phyloP scores from a whole-genome alignment of 1,140 invertebrate species.

The Hycleus cichorii region DNA sequence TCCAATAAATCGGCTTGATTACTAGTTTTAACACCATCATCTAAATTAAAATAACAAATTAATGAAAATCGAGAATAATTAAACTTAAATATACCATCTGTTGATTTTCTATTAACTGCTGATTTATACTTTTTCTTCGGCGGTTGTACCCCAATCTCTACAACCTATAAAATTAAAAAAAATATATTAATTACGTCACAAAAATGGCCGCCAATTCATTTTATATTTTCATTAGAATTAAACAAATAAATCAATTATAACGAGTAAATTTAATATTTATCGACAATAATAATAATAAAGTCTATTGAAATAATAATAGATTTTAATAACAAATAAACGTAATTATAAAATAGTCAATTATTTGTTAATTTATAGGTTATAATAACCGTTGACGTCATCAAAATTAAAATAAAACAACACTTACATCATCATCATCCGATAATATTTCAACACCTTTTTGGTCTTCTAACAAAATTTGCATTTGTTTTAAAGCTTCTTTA shows the following conservation, averaged over 20 bases:
- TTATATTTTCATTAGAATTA: no score
- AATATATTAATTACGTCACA: background rate
- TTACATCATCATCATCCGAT: constrained; percentile 31
- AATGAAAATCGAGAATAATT: background rate
- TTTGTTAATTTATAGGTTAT: no score
- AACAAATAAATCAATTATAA: no score
- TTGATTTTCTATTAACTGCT: constrained; percentile 32
- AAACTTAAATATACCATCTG: constrained; percentile 26
- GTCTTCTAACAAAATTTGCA: constrained; percentile 31
- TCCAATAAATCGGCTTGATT: constrained; percentile 28
- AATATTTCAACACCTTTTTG: constrained; percentile 28
- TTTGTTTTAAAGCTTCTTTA: constrained; percentile 37
- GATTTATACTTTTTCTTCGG: constrained; percentile 37
- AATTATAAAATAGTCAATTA: no score
- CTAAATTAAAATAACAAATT: background rate
- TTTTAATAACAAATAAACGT: no score
- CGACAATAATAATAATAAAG: no score
- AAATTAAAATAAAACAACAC: background rate
- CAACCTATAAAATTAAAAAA: constrained; percentile 15
- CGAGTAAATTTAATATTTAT: no score
- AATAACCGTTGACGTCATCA: no score
- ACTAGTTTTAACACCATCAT: constrained; percentile 9
- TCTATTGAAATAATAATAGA: no score
- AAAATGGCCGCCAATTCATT: constrained; percentile 4
- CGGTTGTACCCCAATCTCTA: constrained; percentile 7